phyloP scores from a whole-genome alignment of 2,113 vertebrate genomes.

The Castor canadensis region DNA sequence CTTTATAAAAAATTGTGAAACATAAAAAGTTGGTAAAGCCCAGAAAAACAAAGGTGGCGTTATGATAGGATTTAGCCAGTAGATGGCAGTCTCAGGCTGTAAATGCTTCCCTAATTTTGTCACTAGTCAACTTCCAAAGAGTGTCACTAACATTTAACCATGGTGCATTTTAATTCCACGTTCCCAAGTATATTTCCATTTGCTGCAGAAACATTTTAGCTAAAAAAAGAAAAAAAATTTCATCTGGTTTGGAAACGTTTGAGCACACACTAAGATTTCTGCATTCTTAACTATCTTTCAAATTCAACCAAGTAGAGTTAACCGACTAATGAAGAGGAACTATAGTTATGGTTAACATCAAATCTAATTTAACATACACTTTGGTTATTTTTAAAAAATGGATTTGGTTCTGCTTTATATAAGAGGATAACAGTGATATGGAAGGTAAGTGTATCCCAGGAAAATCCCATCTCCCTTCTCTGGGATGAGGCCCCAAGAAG shows the following conservation, averaged over 20 bases:
- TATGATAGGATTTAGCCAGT: conserved; percentile 68
- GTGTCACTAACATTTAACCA: not conserved
- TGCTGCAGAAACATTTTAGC: conserved; percentile 33
- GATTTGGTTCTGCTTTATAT: not conserved
- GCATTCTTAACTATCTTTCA: conserved; percentile 3
- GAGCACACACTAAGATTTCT: conserved; percentile 13
- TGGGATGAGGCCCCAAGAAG: not conserved
- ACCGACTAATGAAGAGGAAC: not conserved
- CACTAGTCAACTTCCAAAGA: not conserved
- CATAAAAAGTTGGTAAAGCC: not conserved
- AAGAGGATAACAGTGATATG: not conserved
- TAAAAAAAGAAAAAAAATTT: not conserved
- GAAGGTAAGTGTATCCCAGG: not conserved
- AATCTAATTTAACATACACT: not conserved
- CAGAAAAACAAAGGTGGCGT: not conserved
- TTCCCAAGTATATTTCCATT: conserved; percentile 35
- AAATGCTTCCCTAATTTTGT: conserved; percentile 51
- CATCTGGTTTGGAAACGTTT: not conserved
- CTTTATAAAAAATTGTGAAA: not conserved
- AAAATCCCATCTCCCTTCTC: not conserved
- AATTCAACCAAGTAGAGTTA: not conserved
- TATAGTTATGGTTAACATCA: not conserved
- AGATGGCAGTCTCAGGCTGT: conserved; percentile 81
- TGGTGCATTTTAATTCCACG: not conserved
- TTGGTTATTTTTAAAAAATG: not conserved